These are phyloP conservation scores for Crax fasciolata DNA, from an alignment of 2,797 vertebrate genomes.

Conservation along the genomic window DNA sequence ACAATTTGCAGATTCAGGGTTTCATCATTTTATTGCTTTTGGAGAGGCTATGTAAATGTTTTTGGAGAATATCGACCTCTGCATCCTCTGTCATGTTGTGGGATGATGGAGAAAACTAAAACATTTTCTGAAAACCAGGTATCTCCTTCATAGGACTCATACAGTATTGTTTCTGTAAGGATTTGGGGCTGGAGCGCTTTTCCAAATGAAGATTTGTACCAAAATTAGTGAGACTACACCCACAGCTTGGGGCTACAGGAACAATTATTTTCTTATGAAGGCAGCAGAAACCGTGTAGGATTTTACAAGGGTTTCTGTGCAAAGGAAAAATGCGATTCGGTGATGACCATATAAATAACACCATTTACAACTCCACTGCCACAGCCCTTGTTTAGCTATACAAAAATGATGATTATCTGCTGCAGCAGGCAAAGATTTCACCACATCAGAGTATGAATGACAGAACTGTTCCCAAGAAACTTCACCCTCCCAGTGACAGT, in stretches of 20 bases:
- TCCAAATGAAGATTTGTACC: not conserved
- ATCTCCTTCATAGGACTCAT: not conserved
- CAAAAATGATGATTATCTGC: constrained; percentile 8
- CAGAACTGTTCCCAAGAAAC: constrained; percentile 62
- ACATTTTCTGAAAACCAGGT: not conserved
- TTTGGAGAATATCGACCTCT: not conserved
- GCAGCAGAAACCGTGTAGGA: not conserved
- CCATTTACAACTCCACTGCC: not conserved
- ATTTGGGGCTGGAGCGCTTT: not conserved
- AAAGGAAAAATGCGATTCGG: not conserved
- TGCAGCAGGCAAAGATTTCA: constrained; percentile 44
- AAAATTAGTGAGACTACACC: not conserved
- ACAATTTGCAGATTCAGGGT: constrained; percentile 56
- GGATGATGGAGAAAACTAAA: not conserved
- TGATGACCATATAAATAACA: rapidly evolving
- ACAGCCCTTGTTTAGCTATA: not conserved
- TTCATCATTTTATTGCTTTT: constrained; percentile 68
- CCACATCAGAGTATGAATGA: constrained; percentile 38
- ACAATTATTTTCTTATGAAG: not conserved
- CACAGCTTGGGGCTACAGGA: not conserved
- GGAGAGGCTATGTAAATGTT: constrained; percentile 18
- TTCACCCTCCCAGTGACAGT: constrained; percentile 39
- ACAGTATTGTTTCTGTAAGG: not conserved
- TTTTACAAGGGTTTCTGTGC: not conserved
- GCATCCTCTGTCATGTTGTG: not conserved